Base-by-base conservation (phyloP, 2,113 vertebrate genomes). In the Pampusana beccarii region DNA sequence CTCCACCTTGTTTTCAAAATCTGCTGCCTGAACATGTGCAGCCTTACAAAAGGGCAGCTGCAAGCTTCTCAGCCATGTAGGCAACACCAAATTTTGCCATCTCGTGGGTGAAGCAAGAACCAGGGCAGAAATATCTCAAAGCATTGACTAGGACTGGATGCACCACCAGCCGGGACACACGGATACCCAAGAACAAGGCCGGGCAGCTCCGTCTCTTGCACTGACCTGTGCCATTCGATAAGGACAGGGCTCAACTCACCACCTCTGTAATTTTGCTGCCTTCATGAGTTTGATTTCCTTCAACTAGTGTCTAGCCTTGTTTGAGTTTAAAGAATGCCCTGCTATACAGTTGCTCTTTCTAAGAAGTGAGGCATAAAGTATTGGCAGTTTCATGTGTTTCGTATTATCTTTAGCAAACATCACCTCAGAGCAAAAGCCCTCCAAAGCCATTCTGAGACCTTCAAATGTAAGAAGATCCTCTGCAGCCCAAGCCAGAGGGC, bases 21-120 rank as follows among this genome's bases (percentile, higher is more conserved):
- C 65, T 90, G 38, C 56, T 90, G 91, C 69, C 91, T 85, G 77
- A 84, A 84, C 80, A 71, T 28, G 58, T 48, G 61, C 38, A 86
- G 61, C 56, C 31, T 84, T 75, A 88, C 72, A 71, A 94, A 74
- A 92, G n/a, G 36, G 46, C 79, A 80, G 44, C n/a, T 93, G 57
- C 65, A 65, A 71, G 44, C 25, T 94, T 67, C 48, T 57, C 54
- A 57, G 53, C 58, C 6, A 3, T 4, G 14, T 20, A 84, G 53
- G 57, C 31, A 93, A 79, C 17, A 51, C 12, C 24, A n/a, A 51
- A 56, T 86, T 74, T 91, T 82, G 48, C 46, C 56, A 79, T 57
- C 33, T 77, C 6, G 2, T n/a, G 42, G 16, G 14, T 78, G 61
- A 93, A 80, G 60, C 74, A 83, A 86, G 58, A 80, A 36, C 31